These are phyloP conservation scores for Mercenaria mercenaria DNA, from an alignment of 1,140 invertebrate species.

Conservation along the genomic window DNA sequence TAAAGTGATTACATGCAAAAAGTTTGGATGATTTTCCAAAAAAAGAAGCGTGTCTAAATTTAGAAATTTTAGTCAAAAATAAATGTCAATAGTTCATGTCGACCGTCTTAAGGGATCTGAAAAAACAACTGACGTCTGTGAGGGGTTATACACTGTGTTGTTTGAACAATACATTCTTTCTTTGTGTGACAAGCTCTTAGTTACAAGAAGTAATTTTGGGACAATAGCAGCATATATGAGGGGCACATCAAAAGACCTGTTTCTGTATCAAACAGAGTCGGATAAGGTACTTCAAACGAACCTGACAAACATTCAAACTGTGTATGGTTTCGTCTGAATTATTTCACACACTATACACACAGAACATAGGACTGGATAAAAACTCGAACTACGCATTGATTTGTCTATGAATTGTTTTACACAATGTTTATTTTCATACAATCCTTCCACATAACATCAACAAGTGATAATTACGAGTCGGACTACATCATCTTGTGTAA, in stretches of 20 bases:
- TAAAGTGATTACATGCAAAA: not conserved
- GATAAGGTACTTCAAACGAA: not conserved
- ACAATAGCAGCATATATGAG: not conserved
- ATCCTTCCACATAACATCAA: no score
- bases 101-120: not conserved
- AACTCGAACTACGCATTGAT: no score
- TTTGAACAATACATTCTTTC: not conserved
- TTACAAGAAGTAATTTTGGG: not conserved
- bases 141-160: not conserved
- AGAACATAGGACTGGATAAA: no score
- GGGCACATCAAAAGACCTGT: not conserved
- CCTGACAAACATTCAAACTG: not conserved
- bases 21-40: no score
- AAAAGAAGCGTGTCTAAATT: not conserved
- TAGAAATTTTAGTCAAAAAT: not conserved
- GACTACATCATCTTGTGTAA: no score
- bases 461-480: no score
- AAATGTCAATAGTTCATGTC: not conserved
- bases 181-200: not conserved
- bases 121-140: not conserved
- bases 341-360: no score
- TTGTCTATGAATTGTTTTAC: no score
- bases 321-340: not conserved
- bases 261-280: not conserved
- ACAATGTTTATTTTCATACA: no score